Base-by-base conservation (phyloP, 2,888 invertebrate genomes). In the Amaurobius ferox region DNA sequence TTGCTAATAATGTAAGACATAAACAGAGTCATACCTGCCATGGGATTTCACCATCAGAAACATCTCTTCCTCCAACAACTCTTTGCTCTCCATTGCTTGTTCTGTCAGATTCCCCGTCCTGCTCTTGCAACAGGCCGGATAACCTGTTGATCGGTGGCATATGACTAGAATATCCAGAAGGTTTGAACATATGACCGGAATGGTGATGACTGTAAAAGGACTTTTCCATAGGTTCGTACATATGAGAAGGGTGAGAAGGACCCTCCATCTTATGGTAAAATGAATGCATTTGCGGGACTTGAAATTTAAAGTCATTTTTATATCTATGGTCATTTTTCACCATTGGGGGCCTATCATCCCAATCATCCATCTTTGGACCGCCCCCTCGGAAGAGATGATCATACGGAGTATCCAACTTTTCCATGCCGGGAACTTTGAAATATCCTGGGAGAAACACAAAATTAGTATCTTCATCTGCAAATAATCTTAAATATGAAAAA, bases 61-160 rank as follows among this genome's bases (percentile, higher is more conserved):
- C 87, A 79, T 85, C 79, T 71, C 83, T 73, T 32, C 87, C 87
- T 16, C 87, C 87, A 32, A 87, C 87, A 66, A 85, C 83, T 40
- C 83, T 71, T 72, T 85, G 72, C 26, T 85, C 83, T 16, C 76
- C 83, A 23, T 71, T 19, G n/a, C 39, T 67, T 7, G 30, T 67
- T 7, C 19, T 67, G 3, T 62, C 68, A 11, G 29, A 62, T 35
- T 55, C 39, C n/a, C 16, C 16, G 11, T 30, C 30, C 6, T 3
- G 35, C 26, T 61, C 19, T 7, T 61, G 13, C 23, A 16, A 11
- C 55, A 2, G 70, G n/a, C 66, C 39, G 32, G 11, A 26, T 19
- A 70, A 19, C 35, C 29, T 40, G 62, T 66, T 40, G 72, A 23
- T 30, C 23, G 9, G 62, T 55, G 23, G 19, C 23, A 23, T 5